Evolutionary conservation across 92 coral and sea anemone genomes (phyloP).

Genomic region (Galaxea fascicularis): DNA sequence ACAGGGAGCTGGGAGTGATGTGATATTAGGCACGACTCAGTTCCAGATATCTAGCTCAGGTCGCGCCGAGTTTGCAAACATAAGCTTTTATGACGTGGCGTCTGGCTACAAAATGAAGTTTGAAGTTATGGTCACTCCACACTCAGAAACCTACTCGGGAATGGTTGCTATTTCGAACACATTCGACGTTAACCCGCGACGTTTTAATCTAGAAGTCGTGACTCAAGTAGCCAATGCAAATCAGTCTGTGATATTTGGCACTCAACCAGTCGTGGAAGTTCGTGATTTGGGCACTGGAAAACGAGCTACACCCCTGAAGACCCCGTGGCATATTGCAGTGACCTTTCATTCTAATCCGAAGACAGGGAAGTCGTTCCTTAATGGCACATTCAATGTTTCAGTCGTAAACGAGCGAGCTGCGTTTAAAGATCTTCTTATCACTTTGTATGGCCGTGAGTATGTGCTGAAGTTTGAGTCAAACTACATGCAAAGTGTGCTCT

Average conservation of each 20-base stretch:
- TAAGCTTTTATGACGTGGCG: conserved; percentile 73
- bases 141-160: conserved; percentile 64
- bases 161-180: conserved; percentile 63
- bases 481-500: conserved; percentile 60
- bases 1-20: conserved; percentile 46
- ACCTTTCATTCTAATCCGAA: conserved; percentile 71
- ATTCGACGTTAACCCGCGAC: conserved; percentile 75
- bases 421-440: conserved; percentile 74
- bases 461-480: conserved; percentile 68
- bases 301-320: conserved; percentile 80
- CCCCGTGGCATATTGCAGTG: conserved; percentile 64
- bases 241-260: conserved; percentile 76
- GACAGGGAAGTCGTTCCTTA: conserved; percentile 62
- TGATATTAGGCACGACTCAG: conserved; percentile 55
- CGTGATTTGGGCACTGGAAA: conserved; percentile 81
- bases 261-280: conserved; percentile 86
- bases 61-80: conserved; percentile 62
- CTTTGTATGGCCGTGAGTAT: conserved; percentile 71
- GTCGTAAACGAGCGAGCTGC: conserved; percentile 75
- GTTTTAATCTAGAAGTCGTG: conserved; percentile 69
- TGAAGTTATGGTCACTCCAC: conserved; percentile 67
- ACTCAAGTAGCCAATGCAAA: conserved; percentile 72
- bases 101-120: conserved; percentile 66
- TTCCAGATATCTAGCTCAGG: conserved; percentile 76
- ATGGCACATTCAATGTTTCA: conserved; percentile 69